Conservation (phyloP, 2,797 vertebrate species). For the Pseudocheirus occidentalis region DNA sequence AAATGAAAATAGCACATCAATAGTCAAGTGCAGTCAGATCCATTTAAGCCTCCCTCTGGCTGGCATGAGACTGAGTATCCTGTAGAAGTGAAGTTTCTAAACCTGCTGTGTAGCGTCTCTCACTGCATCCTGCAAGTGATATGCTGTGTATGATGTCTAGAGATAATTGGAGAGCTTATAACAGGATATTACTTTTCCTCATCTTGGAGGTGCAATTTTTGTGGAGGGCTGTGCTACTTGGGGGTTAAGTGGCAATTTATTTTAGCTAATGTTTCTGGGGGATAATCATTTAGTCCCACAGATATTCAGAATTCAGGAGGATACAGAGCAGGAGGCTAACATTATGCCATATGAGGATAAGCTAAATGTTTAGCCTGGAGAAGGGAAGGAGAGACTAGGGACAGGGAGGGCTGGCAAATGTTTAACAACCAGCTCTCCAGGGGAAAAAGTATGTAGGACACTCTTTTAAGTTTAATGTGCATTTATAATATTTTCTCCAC, state of each 20-base stretch:
- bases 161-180: background rate
- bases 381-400: background rate
- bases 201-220: constrained; percentile 11
- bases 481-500: background rate
- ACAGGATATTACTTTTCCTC: constrained; percentile 15
- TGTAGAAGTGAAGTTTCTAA: background rate
- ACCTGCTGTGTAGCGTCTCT: background rate
- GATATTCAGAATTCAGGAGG: background rate
- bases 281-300: background rate
- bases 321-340: background rate
- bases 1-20: constrained; percentile 17
- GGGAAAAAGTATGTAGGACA: background rate
- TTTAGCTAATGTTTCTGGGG: background rate
- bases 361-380: background rate
- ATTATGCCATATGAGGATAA: background rate
- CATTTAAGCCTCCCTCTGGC: constrained; percentile 23
- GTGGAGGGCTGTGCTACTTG: background rate
- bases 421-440: background rate
- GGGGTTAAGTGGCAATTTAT: background rate
- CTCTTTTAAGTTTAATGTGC: background rate
- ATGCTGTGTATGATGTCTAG: background rate
- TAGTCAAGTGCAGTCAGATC: constrained; percentile 2
- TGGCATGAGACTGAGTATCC: background rate
- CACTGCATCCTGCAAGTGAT: too few relatives aligned
- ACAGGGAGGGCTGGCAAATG: background rate